Evolutionary conservation across 2,888 invertebrate species (phyloP), one percentile per base, ranked within the genome.

Genomic region (Tachystola acroxantha): DNA sequence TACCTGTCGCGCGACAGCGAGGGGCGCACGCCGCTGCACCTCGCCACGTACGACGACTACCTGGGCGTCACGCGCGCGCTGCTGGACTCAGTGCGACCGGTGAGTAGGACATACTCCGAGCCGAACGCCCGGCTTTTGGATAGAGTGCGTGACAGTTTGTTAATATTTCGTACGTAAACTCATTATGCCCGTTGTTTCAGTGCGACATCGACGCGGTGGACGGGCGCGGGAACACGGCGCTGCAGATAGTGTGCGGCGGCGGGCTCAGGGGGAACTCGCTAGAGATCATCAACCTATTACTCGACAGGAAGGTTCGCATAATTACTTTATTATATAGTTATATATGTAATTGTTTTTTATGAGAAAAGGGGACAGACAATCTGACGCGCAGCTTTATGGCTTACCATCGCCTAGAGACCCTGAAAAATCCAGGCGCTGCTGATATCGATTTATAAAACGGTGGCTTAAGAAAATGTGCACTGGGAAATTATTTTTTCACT

Each of bases 171-270:
- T n/a, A n/a, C n/a, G n/a, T 19, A 19, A 19, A 19, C 3, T 19
- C 7, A 13, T 10, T 5, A 31, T 19, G 7, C 19, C 3, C 7
- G 19, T 19, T 3, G 14, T 80, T 79, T 0, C 67, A 88, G 57
- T 64, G 74, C 11, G 79, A 89, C 28, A 69, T 89, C 0, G 86
- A 89, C 46, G 75, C 68, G 9, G 62, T 74, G 34, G 90, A 91
- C 43, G 88, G 85, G 3, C 72, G 77, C 3, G 92, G 91, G 2
- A 87, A 91, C 41, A 91, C 91, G 0, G 89, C 93, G 0, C 69
- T 93, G 13, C 90, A 92, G 50, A 89, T 90, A 24, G 91, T 91
- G 0, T 90, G 91, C 41, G 90, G 79, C 10, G 62, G 68, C 0
- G 44, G 53, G 0, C 19, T 68, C n/a, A 61, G 57, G 16, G 55